Evolutionary conservation across 2,797 vertebrate species (phyloP), one percentile per base, ranked within the genome.

Genomic region (Pseudochromis fuscus): DNA sequence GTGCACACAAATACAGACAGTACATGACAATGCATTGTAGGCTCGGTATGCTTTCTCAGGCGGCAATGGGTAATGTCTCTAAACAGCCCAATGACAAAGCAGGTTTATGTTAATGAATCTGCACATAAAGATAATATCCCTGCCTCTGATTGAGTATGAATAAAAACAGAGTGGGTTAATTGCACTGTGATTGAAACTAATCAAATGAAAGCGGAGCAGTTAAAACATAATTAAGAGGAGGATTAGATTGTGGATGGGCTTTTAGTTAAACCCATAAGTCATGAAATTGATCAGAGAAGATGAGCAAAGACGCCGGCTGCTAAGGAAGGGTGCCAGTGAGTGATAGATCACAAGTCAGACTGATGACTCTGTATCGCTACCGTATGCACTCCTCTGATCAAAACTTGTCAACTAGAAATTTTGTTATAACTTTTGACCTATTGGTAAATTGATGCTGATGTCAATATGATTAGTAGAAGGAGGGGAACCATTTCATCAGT

Each of bases 191-290:
- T 83, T 85, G 51, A 83, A 82, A 84, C 67, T 53, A 83, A 90
- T 91, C 70, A 84, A 89, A 85, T 85, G 37, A 89, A 86, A 87
- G 73, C 59, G 53, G 67, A 64, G 79, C 68, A 71, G 80, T 87
- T 90, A 84, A 86, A 88, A 69, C 57, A 88, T 77, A 86, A 90
- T 90, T 88, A 90, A 83, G 60, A 62, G 70, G 30, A 66, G 71
- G 75, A 81, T 77, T 84, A 77, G 84, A 85, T 68, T 74, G 75
- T 65, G 68, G 75, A 85, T 82, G 67, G 69, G 61, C 77, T 88
- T 88, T 84, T 78, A 83, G 77, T 79, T 80, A 72, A 75, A 64
- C 60, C 75, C 78, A 89, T 84, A 88, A 91, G 67, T 88, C 82
- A 86, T 25, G 3, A 62, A 80, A 90, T 86, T 87, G 87, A 92